Evolutionary conservation across 2,113 vertebrate species (phyloP), one percentile per base, ranked within the genome.

Genomic region (Cheilinus undulatus): DNA sequence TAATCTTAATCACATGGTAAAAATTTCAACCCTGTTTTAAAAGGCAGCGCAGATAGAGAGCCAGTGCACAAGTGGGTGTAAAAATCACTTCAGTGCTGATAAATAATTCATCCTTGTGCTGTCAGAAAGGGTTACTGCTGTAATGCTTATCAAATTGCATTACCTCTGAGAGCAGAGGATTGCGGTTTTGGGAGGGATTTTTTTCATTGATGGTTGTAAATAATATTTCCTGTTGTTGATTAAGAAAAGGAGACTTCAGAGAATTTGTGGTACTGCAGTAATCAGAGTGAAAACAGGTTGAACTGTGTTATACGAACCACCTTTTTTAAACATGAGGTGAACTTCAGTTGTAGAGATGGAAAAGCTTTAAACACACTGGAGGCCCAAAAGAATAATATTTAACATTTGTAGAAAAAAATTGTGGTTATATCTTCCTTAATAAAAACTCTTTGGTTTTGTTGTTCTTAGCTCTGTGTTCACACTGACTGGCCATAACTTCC

Each of bases 21-120:
- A 11, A 36, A 11, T 36, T 36, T 36, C 13, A 36, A 36, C 19
- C 40, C 14, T 14, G 49, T 15, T 24, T 5, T 51, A 5, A 51
- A 24, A 61, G 40, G 40, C 40, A 2, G 40, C 40, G 7, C 40
- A 42, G 59, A 66, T 5, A 62, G 6, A 62, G 6, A 67, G 28
- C 50, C 23, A 7, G 14, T 11, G 19, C 2, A 74, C 50, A 57
- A 48, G 76, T 15, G 34, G 43, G 66, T 68, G 69, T 61, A 78
- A 79, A 74, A 80, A 65, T 59, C 66, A 51, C 54, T 65, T 75
- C 24, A 65, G 42, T 7, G 40, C 22, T 52, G 70, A 86, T 88
- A 69, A 86, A 82, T 83, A 82, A 72, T 77, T 66, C 20, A 73
- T 84, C 34, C 32, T 48, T 42, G 56, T 67, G 68, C 63, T 79